Evolutionary conservation across 1,140 invertebrate genomes (phyloP).

Genomic region (Holcopasites calliopsidis): DNA sequence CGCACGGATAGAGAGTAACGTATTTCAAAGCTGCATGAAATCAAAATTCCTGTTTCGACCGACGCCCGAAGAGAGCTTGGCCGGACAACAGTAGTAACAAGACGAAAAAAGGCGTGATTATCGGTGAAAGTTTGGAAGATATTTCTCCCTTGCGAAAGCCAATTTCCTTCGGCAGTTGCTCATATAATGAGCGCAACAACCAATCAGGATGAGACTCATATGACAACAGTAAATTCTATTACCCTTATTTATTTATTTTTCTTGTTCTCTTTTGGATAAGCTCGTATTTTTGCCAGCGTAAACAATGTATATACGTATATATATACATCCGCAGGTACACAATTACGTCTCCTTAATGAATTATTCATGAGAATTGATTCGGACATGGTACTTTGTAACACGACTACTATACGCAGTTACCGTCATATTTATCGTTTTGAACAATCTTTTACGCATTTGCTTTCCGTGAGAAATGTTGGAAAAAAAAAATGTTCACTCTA

Average conservation of each 20-base stretch:
- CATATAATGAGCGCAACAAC: slow-evolving; percentile 65
- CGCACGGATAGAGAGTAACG: background rate
- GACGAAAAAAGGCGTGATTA: background rate
- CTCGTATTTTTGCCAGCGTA: too few species aligned
- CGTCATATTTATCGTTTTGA: background rate
- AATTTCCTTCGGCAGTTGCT: background rate
- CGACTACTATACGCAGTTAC: background rate
- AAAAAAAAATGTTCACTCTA: background rate
- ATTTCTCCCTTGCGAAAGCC: background rate
- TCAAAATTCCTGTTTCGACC: background rate
- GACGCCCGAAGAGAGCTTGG: background rate
- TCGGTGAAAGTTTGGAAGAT: slow-evolving; percentile 19
- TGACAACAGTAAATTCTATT: slow-evolving; percentile 71
- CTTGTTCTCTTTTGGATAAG: too few species aligned
- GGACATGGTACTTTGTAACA: background rate
- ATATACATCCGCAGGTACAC: too few species aligned
- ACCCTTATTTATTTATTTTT: background rate
- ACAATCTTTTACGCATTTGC: background rate
- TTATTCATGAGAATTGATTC: background rate
- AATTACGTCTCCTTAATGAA: too few species aligned
- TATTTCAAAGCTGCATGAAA: background rate
- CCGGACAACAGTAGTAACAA: background rate
- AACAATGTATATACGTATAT: too few species aligned
- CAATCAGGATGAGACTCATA: slow-evolving; percentile 70
- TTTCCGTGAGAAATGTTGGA: background rate